Conservation (phyloP, 2,113 vertebrate species). For the Alethe castanea region DNA sequence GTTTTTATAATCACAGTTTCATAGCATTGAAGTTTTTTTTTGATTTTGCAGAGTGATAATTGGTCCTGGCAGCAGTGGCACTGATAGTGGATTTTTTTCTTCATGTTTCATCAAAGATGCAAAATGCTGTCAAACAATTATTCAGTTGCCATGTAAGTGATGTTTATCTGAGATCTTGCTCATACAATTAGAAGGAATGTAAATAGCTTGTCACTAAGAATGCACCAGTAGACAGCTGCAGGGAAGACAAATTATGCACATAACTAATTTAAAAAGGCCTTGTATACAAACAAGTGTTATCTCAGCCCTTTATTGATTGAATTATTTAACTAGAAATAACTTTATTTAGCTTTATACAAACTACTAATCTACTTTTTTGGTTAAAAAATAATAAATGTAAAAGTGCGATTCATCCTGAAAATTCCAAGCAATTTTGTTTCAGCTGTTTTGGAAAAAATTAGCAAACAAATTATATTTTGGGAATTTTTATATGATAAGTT, state of each 20-base stretch:
- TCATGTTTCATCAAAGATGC: slow-evolving; percentile 5
- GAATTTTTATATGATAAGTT: background rate
- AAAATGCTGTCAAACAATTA: slow-evolving; percentile 25
- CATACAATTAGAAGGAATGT: background rate
- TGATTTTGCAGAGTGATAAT: background rate
- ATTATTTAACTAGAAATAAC: background rate
- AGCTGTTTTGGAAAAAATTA: background rate
- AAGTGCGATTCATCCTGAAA: background rate
- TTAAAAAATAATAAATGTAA: background rate
- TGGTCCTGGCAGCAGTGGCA: background rate
- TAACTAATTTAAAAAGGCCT: background rate
- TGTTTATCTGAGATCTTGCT: slow-evolving; percentile 5
- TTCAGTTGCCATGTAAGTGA: background rate
- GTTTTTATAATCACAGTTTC: background rate
- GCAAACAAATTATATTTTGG: background rate
- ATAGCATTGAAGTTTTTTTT: background rate
- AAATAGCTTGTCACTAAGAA: slow-evolving; percentile 15
- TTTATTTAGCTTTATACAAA: background rate
- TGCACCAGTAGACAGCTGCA: background rate
- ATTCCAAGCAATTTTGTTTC: background rate
- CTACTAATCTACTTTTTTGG: background rate
- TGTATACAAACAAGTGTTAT: background rate
- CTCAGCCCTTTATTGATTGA: background rate
- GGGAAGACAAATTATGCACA: background rate
- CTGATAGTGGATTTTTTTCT: background rate